Percentiles rank a stretch among this genome's conserved stretches.
These are phyloP conservation scores for Bombylius major DNA, from an alignment of 2,888 invertebrate genomes.

Conservation along the genomic window DNA sequence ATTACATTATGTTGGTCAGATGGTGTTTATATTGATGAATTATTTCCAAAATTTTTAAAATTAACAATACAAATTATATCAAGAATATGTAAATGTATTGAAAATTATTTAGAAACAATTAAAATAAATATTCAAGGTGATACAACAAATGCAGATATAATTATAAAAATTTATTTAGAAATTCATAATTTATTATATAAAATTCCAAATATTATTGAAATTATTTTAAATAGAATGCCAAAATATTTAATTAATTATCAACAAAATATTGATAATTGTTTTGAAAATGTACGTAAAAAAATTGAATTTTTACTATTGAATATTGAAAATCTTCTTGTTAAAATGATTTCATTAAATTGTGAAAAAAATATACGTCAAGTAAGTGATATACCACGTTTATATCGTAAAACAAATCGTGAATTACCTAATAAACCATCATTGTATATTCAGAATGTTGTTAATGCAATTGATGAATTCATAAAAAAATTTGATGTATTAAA, in stretches of 20 bases:
- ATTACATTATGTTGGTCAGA: conserved; percentile 59
- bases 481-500: conserved; percentile 24
- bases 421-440: conserved; percentile 65
- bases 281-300: conserved; percentile 2
- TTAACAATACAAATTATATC: conserved; percentile 71
- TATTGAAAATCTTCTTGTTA: conserved; percentile 33
- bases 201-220: background rate
- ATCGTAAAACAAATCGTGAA: conserved; percentile 82
- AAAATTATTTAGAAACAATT: conserved; percentile 16
- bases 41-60: conserved; percentile 80
- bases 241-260: background rate
- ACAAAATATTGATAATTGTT: background rate
- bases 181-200: conserved; percentile 4
- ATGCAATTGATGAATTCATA: conserved; percentile 35
- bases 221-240: conserved; percentile 7
- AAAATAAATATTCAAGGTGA: background rate
- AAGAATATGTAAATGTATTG: conserved; percentile 64
- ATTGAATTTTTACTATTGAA: conserved; percentile 18
- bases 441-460: conserved; percentile 51
- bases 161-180: conserved; percentile 10
- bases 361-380: conserved; percentile 62
- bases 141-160: background rate
- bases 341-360: conserved; percentile 37
- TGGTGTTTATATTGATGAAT: conserved; percentile 63
- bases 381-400: conserved; percentile 84